Conservation (phyloP, 2,113 vertebrate species). For the Dromiciops gliroides region DNA sequence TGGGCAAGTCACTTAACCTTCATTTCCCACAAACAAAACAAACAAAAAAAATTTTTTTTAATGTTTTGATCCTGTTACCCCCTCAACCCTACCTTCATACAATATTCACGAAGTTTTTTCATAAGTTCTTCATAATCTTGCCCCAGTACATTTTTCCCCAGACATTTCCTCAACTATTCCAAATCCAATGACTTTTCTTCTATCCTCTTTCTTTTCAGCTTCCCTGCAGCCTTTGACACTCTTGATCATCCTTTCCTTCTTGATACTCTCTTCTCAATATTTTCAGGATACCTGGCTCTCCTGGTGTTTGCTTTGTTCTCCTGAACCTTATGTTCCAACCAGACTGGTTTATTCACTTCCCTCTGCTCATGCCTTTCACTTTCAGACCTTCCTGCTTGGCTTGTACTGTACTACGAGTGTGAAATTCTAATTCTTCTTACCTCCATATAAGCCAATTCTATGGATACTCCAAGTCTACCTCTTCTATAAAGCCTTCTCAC, state of each 20-base stretch:
- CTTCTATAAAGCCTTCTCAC: background rate
- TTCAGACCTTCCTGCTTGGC: background rate
- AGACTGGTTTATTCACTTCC: background rate
- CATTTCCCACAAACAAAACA: too few species aligned
- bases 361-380: background rate
- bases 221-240: background rate
- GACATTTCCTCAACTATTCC: fast-evolving
- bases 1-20: too few species aligned
- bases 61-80: background rate
- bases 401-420: background rate
- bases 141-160: background rate
- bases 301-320: too few species aligned
- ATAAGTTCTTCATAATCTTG: background rate
- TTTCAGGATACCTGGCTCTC: background rate
- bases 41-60: too few species aligned
- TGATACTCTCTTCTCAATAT: background rate
- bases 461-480: background rate
- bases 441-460: background rate
- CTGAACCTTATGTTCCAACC: background rate
- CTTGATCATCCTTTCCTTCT: background rate
- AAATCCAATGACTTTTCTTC: background rate
- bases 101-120: background rate
- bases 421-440: background rate
- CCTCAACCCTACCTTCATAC: background rate
- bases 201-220: fast-evolving